phyloP scores from a whole-genome alignment of 2,888 invertebrate genomes.

The Diarsia rubi region DNA sequence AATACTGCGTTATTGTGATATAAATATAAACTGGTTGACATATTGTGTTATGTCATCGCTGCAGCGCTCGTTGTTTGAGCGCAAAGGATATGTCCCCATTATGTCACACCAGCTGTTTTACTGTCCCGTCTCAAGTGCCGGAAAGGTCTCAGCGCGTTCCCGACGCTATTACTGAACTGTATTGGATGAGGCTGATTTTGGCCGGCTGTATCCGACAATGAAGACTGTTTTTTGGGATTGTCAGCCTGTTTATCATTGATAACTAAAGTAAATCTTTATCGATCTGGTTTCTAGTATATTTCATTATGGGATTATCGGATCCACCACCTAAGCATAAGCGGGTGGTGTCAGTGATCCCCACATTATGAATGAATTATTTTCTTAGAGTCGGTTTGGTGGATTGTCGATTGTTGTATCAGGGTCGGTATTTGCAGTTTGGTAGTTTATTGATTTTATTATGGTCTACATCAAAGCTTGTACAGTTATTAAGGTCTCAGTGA shows the following conservation, averaged over 20 bases:
- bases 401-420: background rate
- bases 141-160: constrained; percentile 39
- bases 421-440: background rate
- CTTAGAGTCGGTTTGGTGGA: background rate
- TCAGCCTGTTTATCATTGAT: background rate
- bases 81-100: constrained; percentile 56
- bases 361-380: background rate
- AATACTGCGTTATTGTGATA: constrained; percentile 25
- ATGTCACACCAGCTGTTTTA: constrained; percentile 50
- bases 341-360: background rate
- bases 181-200: constrained; percentile 4
- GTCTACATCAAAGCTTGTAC: background rate
- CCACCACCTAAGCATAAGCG: background rate
- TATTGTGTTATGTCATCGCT: constrained; percentile 44
- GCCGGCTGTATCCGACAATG: background rate
- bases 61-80: constrained; percentile 36
- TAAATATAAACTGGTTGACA: constrained; percentile 40
- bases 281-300: background rate
- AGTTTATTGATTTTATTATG: background rate
- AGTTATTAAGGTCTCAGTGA: background rate
- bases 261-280: background rate
- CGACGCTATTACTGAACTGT: constrained; percentile 22
- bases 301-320: background rate
- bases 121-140: constrained; percentile 42
- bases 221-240: background rate